Base-by-base conservation (phyloP, 2,113 vertebrate species). In the Piprites chloris region DNA sequence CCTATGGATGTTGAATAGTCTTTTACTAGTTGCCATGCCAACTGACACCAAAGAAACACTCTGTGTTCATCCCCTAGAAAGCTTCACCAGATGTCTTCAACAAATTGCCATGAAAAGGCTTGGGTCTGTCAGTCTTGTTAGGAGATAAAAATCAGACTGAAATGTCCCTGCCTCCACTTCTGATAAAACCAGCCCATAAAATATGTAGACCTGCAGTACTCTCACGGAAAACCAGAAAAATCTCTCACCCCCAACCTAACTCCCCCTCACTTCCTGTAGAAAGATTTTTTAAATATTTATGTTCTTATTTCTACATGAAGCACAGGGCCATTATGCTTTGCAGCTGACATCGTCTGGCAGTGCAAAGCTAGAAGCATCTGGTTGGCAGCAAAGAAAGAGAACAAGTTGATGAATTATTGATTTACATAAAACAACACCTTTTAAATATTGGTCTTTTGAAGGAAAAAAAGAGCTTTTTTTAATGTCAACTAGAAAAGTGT, bases 41-140 rank as follows among this genome's bases (percentile, higher is more conserved):
- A 99, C 99, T 96, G 98, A 98, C 98, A 98, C 98, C 98, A 98
- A 97, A 99, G 98, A 98, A 98, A 99, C 98, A 99, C 98, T 99
- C 98, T 98, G 97, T 98, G 98, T 98, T 98, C 98, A 98, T 99
- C 98, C 97, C 97, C 97, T 98, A 98, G 98, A 99, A 99, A 99
- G 98, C 98, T 98, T 99, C 98, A 98, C 98, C 98, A 99, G 99
- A 99, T 99, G 99, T 99, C 99, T 99, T 99, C 99, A 99, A 99
- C 98, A 99, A 99, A 99, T 99, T 99, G 98, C 98, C 98, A 98
- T 98, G 98, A 99, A 99, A 99, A 99, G 98, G 98, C 98, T 98
- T 98, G 97, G 97, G 97, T 97, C 97, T 98, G 97, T 98, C 98
- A 98, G 98, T 97, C 98, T 99, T 99, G 98, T 99, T 98, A 99